These are phyloP conservation scores for Bombus pyrosoma DNA, from an alignment of 1,140 invertebrate genomes.

Conservation along the genomic window DNA sequence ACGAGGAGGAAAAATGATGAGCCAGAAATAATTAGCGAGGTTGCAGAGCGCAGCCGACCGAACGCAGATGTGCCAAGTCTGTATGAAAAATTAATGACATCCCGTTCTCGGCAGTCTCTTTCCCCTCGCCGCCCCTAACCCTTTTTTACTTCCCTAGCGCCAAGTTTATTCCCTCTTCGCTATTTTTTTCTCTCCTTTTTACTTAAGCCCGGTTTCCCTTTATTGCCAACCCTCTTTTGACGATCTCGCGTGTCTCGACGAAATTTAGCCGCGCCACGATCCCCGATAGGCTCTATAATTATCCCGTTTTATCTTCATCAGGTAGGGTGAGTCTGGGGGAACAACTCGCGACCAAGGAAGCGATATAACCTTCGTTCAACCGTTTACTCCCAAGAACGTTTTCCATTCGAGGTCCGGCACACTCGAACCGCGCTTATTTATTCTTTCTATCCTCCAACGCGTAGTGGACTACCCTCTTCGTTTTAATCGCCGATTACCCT, in stretches of 20 bases:
- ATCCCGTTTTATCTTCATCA: slow-evolving; percentile 82
- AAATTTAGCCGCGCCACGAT: slow-evolving; percentile 80
- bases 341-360: slow-evolving; percentile 60
- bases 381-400: slow-evolving; percentile 47
- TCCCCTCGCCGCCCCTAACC: slow-evolving; percentile 30
- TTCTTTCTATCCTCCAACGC: not conserved
- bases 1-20: slow-evolving; percentile 60
- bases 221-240: slow-evolving; percentile 74
- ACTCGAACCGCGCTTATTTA: not conserved
- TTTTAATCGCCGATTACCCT: no score
- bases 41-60: slow-evolving; percentile 50
- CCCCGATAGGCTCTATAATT: slow-evolving; percentile 81
- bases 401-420: slow-evolving; percentile 50
- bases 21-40: slow-evolving; percentile 68
- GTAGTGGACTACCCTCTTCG: no score
- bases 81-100: slow-evolving; percentile 69
- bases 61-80: slow-evolving; percentile 62
- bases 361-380: slow-evolving; percentile 54
- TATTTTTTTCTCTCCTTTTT: slow-evolving; percentile 45
- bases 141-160: slow-evolving; percentile 35
- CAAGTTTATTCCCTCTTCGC: slow-evolving; percentile 60
- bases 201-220: slow-evolving; percentile 70
- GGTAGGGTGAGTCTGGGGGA: slow-evolving; percentile 50
- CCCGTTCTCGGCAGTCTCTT: slow-evolving; percentile 44
- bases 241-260: slow-evolving; percentile 79